phyloP scores from a whole-genome alignment of 2,113 vertebrate species.

The Mustela nigripes region DNA sequence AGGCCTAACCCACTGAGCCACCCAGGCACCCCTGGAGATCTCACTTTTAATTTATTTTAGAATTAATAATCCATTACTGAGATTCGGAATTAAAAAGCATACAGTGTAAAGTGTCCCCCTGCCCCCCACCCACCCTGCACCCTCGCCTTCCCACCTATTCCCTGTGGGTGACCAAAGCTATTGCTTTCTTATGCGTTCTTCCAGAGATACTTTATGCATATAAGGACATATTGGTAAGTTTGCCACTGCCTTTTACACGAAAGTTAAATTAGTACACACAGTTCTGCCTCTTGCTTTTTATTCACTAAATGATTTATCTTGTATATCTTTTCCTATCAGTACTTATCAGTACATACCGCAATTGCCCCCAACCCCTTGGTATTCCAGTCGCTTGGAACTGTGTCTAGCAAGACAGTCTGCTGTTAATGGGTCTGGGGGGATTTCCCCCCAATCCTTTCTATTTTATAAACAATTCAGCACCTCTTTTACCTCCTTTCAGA shows the following conservation, averaged over 20 bases:
- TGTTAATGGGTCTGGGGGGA: not conserved
- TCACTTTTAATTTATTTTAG: not conserved
- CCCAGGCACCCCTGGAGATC: not conserved
- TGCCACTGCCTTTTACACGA: not conserved
- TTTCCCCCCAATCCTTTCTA: not conserved
- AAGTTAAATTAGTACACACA: not conserved
- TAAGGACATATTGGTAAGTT: not conserved
- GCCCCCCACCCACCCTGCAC: accelerated
- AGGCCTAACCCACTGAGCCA: too few relatives aligned
- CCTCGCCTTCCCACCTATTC: not conserved
- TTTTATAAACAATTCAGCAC: slow-evolving; percentile 30
- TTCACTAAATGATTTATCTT: not conserved
- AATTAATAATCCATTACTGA: not conserved
- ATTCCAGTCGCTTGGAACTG: not conserved
- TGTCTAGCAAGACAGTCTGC: not conserved
- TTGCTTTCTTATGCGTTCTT: not conserved
- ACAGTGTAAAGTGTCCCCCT: not conserved
- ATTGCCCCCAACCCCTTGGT: not conserved
- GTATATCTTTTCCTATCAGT: not conserved
- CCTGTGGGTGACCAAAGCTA: not conserved
- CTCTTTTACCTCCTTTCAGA: not conserved
- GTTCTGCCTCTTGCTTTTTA: slow-evolving; percentile 25
- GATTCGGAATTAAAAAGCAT: not conserved
- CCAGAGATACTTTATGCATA: not conserved
- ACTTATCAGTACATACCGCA: not conserved